Evolutionary conservation across 2,888 invertebrate genomes (phyloP), one percentile per base, ranked within the genome.

Genomic region (Cantharis rufa): DNA sequence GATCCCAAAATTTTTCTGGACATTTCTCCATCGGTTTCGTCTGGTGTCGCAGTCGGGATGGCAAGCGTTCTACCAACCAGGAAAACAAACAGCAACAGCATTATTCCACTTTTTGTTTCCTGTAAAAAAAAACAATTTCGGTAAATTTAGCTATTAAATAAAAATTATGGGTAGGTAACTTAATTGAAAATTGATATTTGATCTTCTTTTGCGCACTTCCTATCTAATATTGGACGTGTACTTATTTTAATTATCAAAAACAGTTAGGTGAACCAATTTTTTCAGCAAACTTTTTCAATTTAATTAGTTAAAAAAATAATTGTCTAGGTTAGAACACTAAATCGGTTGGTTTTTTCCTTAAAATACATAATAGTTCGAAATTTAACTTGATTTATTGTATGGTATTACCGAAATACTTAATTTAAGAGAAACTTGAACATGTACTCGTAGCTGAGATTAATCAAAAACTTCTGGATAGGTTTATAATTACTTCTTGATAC

Each of bases 1-100:
- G 91, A 91, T 82, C 91, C 91, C 80, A 91, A 88, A 80, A 91
- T 89, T 89, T 90, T 91, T 85, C 91, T 89, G 70, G 91, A 90
- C 77, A 87, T 86, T 79, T 90, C 90, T 10, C 86, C 87, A 84
- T 90, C 89, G 28, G 79, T 82, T 77, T 86, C 86, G 63, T 80
- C 82, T 5, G 70, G 15, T 18, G 79, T 81, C 1, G 72, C 24
- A 10, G 80, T 70, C 1, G 80, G 80, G 18, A 77, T 76, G 10
- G 79, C 81, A 18, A 72, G 62, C 15, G 72, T 61, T 11, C 62
- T 48, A 27, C 79, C 78, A 28, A 62, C 69, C 15, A 78, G 24
- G 13, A 79, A 63, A 72, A 82, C 71, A 70, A 81, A 69, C 64
- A 80, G 71, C 27, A 78, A 68, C 62, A 78, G 61, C 66, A 75